Base-by-base conservation (phyloP, 2,797 vertebrate species). In the Hoplostethus mediterraneus region DNA sequence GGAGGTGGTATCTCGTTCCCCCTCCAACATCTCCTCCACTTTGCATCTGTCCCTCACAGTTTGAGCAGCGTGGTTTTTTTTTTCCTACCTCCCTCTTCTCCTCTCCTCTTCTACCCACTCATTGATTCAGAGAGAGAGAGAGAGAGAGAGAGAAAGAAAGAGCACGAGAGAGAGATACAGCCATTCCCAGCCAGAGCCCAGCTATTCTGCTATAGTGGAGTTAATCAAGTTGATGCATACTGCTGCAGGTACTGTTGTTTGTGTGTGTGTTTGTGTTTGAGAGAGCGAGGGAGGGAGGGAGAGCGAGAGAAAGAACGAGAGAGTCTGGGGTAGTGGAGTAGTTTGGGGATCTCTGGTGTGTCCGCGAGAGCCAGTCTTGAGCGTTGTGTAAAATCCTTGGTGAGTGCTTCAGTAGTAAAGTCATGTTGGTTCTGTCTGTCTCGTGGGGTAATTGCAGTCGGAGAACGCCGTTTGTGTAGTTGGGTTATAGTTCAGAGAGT, bases 21-120 rank as follows among this genome's bases (percentile, higher is more conserved):
- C 97, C 97, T 97, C 97, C 95, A 98, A 98, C 97, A 98, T 98
- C 98, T 96, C 97, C 97, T 98, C 97, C 97, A 98, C 97, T 98
- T 96, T 98, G 98, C 98, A 99, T 98, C 98, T 99, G 98, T 98
- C 97, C 97, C 95, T 97, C 96, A 95, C 95, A 97, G 97, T 97
- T 97, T 97, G 96, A 94, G 94, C 96, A 93, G 90, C 79, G 88
- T 88, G 79, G 90, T 96, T 94, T 95, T 83, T 75, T 75, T 79
- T 82, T 63, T 73, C 86, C 67, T 90, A 85, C 81, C 86, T 90
- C 72, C 85, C 82, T 88, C 83, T 73, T 94, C 94, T 65, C 77
- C 93, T 84, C 84, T 88, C 74, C 80, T 87, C 84, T 89, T 88
- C 90, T 92, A 92, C 92, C 91, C 94, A 89, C 94, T 94, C 94